Conservation (phyloP, 1,140 invertebrate genomes). For the Dreissena polymorpha region DNA sequence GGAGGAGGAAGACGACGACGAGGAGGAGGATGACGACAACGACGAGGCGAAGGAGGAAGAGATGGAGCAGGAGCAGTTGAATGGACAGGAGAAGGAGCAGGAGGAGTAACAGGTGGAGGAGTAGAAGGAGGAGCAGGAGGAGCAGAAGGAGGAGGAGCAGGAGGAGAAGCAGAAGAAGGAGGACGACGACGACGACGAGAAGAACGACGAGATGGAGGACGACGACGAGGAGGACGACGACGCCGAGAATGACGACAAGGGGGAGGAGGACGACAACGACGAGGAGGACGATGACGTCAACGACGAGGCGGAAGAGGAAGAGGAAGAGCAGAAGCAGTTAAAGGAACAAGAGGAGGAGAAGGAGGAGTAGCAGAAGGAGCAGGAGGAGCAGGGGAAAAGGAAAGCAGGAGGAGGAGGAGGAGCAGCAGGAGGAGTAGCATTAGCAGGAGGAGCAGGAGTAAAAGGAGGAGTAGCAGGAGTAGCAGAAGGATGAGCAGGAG, state of each 20-base stretch:
- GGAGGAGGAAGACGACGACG: not conserved
- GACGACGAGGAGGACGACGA: not conserved
- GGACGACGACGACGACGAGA: not conserved
- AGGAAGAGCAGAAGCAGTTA: not conserved
- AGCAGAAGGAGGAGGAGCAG: no score
- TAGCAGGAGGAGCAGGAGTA: no score
- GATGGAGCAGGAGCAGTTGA: not conserved
- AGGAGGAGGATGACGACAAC: no score
- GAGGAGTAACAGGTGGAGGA: no score
- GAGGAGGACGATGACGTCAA: not conserved
- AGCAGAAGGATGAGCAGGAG: no score
- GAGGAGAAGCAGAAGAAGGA: not conserved
- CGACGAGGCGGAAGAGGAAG: no score
- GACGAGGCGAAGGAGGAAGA: not conserved
- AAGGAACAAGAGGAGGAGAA: not conserved
- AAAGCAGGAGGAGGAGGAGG: no score
- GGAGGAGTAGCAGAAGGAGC: not conserved
- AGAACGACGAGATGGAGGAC: not conserved
- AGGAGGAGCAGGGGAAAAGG: not conserved
- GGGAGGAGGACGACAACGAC: not conserved
- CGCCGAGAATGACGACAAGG: not conserved
- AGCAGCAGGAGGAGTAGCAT: no score
- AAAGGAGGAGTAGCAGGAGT: no score
- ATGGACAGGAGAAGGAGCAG: not conserved
- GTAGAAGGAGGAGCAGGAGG: no score